Evolutionary conservation across 2,113 vertebrate genomes (phyloP).

Genomic region (Sarotherodon lohbergeri): DNA sequence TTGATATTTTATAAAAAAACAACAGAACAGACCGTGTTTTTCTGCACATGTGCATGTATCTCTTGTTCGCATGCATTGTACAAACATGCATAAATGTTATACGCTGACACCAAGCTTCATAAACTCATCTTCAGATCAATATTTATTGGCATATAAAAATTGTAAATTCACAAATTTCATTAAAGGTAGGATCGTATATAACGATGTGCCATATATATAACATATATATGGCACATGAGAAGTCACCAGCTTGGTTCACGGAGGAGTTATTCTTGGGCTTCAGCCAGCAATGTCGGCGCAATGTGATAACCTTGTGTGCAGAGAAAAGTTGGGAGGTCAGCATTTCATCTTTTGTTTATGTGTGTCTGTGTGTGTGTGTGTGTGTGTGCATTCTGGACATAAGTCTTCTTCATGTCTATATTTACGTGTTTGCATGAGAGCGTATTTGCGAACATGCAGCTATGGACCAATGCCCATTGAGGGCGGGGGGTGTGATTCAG

Average conservation of each 20-base stretch:
- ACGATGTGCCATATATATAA: background rate
- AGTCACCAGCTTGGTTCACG: background rate
- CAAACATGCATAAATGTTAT: background rate
- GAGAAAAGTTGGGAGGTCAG: slow-evolving; percentile 22
- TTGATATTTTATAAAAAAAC: background rate
- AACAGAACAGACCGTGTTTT: background rate
- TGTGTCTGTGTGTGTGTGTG: background rate
- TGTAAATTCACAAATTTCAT: background rate
- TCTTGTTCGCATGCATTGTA: background rate
- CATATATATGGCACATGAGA: background rate
- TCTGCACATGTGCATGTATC: background rate
- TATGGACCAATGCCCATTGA: background rate
- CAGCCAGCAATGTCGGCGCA: slow-evolving; percentile 24
- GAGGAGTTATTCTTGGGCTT: background rate
- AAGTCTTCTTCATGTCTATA: slow-evolving; percentile 1
- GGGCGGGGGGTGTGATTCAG: slow-evolving; percentile 13
- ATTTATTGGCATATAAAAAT: background rate
- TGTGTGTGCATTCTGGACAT: background rate
- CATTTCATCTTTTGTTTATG: slow-evolving; percentile 10
- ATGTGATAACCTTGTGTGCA: slow-evolving; percentile 51
- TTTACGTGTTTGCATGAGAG: background rate
- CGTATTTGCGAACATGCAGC: background rate
- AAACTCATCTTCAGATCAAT: background rate
- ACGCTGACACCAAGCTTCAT: background rate
- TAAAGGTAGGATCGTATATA: background rate